phyloP scores from a whole-genome alignment of 2,888 invertebrate species.

The Sepioteuthis lessoniana region DNA sequence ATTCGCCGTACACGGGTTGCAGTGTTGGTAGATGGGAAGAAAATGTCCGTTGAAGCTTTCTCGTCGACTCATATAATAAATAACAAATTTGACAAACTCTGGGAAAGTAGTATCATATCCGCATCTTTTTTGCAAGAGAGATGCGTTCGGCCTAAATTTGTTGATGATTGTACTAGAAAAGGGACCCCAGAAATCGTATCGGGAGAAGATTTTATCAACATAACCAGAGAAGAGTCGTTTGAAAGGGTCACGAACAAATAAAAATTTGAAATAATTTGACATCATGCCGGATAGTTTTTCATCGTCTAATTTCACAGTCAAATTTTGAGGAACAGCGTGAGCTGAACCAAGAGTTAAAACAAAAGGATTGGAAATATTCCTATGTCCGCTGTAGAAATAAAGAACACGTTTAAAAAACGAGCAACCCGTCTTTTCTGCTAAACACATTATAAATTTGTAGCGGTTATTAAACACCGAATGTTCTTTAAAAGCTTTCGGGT shows the following conservation, averaged over 20 bases:
- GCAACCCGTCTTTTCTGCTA: conserved; percentile 44
- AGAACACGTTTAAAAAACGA: conserved; percentile 49
- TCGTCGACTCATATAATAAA: not conserved
- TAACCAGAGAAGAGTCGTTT: conserved; percentile 48
- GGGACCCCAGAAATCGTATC: not conserved
- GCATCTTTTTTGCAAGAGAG: not conserved
- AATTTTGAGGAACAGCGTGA: not conserved
- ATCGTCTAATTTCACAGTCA: not conserved
- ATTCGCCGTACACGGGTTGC: conserved; percentile 48
- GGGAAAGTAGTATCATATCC: conserved; percentile 49
- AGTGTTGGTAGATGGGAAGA: not conserved
- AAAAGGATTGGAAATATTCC: conserved; percentile 34
- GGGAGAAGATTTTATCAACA: conserved; percentile 48
- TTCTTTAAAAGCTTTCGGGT: not conserved
- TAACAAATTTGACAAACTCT: conserved; percentile 47
- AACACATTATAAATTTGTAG: conserved; percentile 45
- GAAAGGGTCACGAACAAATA: conserved; percentile 51
- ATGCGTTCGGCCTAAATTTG: not conserved
- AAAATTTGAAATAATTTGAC: not conserved
- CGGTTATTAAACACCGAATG: not conserved
- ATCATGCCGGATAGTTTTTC: not conserved
- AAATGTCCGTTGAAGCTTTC: conserved; percentile 39
- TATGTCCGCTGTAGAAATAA: conserved; percentile 36
- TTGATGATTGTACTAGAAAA: not conserved
- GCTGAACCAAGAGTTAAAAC: not conserved